Percentiles rank a stretch among this genome's conserved stretches.
Evolutionary conservation across 2,113 vertebrate genomes (phyloP).

Genomic region (Centropus bengalensis): DNA sequence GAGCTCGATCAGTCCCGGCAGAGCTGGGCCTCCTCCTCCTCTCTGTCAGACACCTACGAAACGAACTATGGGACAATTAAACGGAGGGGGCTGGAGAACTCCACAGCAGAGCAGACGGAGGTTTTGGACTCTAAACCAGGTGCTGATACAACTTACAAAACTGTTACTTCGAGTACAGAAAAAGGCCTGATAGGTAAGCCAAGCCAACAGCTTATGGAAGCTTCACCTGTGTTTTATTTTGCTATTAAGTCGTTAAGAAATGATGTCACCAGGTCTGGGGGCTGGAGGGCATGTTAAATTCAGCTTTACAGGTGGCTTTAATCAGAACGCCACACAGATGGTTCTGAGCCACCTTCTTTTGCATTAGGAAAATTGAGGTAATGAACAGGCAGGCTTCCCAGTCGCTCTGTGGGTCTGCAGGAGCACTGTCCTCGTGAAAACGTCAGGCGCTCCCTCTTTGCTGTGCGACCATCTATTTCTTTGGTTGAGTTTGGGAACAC

Average conservation of each 20-base stretch:
- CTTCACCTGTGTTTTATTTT: conserved; percentile 32
- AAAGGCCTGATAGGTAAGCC: conserved; percentile 95
- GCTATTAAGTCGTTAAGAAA: conserved; percentile 13
- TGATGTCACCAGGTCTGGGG: conserved; percentile 39
- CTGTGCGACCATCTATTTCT: background rate
- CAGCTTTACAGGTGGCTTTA: conserved; percentile 2
- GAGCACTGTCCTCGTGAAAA: background rate
- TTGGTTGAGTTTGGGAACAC: background rate
- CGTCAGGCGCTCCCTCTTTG: background rate
- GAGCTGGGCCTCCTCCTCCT: conserved; percentile 91
- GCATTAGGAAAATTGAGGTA: background rate
- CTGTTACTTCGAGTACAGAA: conserved; percentile 94
- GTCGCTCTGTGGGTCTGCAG: background rate
- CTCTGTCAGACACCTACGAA: conserved; percentile 88
- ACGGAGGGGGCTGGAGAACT: conserved; percentile 78
- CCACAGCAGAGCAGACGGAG: conserved; percentile 68
- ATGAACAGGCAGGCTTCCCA: background rate
- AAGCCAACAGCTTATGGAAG: conserved; percentile 22
- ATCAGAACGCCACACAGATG: background rate
- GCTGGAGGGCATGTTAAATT: conserved; percentile 50
- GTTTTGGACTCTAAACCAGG: conserved; percentile 73
- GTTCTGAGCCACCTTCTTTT: background rate
- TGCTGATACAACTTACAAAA: conserved; percentile 89
- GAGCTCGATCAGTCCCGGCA: conserved; percentile 82
- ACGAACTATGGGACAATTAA: conserved; percentile 90